A percentile compares a stretch with the other conserved stretches of the same genome.
Conservation (phyloP, 2,113 vertebrate genomes). For the Nestor notabilis region DNA sequence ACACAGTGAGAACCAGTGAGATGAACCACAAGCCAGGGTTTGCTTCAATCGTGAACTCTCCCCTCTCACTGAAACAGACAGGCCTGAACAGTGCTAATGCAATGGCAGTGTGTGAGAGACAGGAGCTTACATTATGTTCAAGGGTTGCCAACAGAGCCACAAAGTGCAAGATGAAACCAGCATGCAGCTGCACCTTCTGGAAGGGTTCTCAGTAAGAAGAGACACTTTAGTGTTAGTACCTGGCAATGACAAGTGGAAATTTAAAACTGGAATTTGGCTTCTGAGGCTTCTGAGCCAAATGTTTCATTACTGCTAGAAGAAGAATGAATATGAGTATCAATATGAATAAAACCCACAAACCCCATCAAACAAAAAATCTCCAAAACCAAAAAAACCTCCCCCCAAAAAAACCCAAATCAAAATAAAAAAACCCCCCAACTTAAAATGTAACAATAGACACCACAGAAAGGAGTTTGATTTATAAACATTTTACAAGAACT, state of each 20-base stretch:
- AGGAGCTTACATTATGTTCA: slow-evolving; percentile 66
- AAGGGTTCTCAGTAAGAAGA: slow-evolving; percentile 71
- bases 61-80: slow-evolving; percentile 72
- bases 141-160: slow-evolving; percentile 72
- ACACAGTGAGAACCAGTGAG: slow-evolving; percentile 62
- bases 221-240: slow-evolving; percentile 74
- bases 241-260: slow-evolving; percentile 77
- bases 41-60: slow-evolving; percentile 47
- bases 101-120: slow-evolving; percentile 65
- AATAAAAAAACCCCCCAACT: background rate
- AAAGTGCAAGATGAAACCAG: slow-evolving; percentile 82
- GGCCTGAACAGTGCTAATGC: slow-evolving; percentile 66
- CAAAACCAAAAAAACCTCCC: no score
- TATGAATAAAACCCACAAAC: background rate
- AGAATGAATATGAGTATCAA: slow-evolving; percentile 18
- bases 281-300: slow-evolving; percentile 49
- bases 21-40: slow-evolving; percentile 10
- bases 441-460: slow-evolving; percentile 21
- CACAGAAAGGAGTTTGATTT: background rate
- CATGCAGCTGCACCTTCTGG: slow-evolving; percentile 80
- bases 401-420: background rate
- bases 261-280: slow-evolving; percentile 73
- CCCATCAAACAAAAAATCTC: background rate
- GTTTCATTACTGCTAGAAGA: slow-evolving; percentile 55
- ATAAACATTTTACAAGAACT: background rate